Conservation (phyloP, 1,140 invertebrate genomes). For the Druon quercuslanigerum region DNA sequence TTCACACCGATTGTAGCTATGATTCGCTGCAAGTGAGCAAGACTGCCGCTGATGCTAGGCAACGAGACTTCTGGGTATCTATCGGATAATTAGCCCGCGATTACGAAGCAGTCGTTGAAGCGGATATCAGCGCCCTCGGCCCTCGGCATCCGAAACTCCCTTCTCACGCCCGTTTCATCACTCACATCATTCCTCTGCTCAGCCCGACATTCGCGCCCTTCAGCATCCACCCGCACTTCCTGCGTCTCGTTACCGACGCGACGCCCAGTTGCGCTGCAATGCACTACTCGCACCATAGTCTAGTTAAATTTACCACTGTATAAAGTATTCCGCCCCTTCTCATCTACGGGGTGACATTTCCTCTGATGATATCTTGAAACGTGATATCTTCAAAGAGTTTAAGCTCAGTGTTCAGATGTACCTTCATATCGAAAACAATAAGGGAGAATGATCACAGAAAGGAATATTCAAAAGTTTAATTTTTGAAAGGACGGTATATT, state of each 20-base stretch:
- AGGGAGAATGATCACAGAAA: too few relatives aligned
- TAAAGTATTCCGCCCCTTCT: conserved; percentile 31
- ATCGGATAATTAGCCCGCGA: conserved; percentile 75
- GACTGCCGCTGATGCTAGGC: conserved; percentile 57
- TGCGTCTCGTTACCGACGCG: conserved; percentile 72
- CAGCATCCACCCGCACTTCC: conserved; percentile 64
- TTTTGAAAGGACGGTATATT: too few relatives aligned
- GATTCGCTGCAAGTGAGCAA: conserved; percentile 39
- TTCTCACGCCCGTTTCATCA: conserved; percentile 41
- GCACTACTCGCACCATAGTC: conserved; percentile 49
- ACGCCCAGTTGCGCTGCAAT: conserved; percentile 51
- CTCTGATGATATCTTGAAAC: not conserved
- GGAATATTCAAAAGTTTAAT: too few relatives aligned
- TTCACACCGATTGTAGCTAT: not conserved
- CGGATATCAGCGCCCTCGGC: conserved; percentile 69
- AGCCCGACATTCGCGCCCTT: conserved; percentile 40
- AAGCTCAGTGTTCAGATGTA: too few relatives aligned
- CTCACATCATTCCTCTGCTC: conserved; percentile 30
- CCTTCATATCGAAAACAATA: too few relatives aligned
- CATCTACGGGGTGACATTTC: conserved; percentile 13
- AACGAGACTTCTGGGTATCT: conserved; percentile 67
- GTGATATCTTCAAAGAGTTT: not conserved
- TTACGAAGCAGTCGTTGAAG: conserved; percentile 72
- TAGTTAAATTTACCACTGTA: conserved; percentile 19
- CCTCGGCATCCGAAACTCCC: conserved; percentile 51